Evolutionary conservation across 2,888 invertebrate species (phyloP).

Genomic region (Agrotis exclamationis): DNA sequence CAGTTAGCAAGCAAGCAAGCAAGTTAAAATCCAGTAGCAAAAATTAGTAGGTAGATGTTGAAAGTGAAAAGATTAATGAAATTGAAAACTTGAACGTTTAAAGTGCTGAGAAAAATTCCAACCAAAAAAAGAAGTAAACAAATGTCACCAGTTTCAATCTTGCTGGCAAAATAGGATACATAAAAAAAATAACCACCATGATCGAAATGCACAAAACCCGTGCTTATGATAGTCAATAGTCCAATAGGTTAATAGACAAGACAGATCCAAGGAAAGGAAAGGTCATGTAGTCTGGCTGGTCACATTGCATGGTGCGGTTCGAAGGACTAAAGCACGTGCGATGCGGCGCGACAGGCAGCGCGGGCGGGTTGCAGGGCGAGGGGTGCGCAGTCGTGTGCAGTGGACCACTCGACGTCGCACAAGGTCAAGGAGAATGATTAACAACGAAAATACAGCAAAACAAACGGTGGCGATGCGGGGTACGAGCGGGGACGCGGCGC

Average conservation of each 20-base stretch:
- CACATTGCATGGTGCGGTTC: slow-evolving; percentile 69
- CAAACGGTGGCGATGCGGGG: slow-evolving; percentile 88
- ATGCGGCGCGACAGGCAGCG: slow-evolving; percentile 84
- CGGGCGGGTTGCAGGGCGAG: slow-evolving; percentile 83
- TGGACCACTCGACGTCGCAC: slow-evolving; percentile 91
- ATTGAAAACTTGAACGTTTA: slow-evolving; percentile 2
- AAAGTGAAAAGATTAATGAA: slow-evolving; percentile 9
- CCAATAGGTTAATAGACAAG: slow-evolving; percentile 63
- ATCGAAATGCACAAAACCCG: slow-evolving; percentile 8
- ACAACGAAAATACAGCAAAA: slow-evolving; percentile 91
- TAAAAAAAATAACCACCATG: not conserved
- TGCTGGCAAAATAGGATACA: slow-evolving; percentile 4
- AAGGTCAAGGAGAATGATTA: slow-evolving; percentile 92
- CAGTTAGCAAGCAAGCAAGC: too few relatives aligned
- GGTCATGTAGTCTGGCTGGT: slow-evolving; percentile 67
- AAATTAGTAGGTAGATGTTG: not conserved
- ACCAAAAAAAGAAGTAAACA: not conserved
- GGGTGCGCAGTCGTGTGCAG: slow-evolving; percentile 90
- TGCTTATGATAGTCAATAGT: slow-evolving; percentile 28
- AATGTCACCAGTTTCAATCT: not conserved
- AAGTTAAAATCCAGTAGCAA: not conserved
- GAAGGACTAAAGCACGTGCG: slow-evolving; percentile 84
- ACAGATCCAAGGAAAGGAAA: slow-evolving; percentile 65
- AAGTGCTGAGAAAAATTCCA: not conserved
- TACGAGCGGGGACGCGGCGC: slow-evolving; percentile 82